These are phyloP conservation scores for Chromobotia macracanthus DNA, from an alignment of 2,797 vertebrate species.

Conservation along the genomic window DNA sequence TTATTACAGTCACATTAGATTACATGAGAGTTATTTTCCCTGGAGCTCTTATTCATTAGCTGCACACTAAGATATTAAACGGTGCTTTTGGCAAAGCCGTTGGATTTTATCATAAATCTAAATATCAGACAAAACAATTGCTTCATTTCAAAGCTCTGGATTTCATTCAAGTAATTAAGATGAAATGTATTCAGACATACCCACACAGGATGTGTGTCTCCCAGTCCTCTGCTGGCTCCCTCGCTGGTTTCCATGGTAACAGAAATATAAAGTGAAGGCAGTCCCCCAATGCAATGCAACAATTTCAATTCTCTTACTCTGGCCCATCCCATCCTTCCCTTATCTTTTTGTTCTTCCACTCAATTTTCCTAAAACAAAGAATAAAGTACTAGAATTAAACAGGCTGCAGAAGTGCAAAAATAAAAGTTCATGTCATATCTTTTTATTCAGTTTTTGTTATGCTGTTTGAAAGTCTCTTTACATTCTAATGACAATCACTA, in stretches of 20 bases:
- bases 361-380: conserved; percentile 6
- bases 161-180: conserved; percentile 49
- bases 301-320: conserved; percentile 30
- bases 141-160: conserved; percentile 36
- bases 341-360: neutral
- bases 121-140: conserved; percentile 16
- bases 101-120: conserved; percentile 26
- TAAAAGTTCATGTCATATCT: neutral
- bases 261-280: conserved; percentile 59
- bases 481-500: too few relatives aligned
- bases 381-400: neutral
- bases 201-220: conserved; percentile 40
- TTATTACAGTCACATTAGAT: conserved; percentile 9
- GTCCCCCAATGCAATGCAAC: conserved; percentile 47
- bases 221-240: conserved; percentile 50
- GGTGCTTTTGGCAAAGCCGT: neutral
- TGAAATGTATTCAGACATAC: conserved; percentile 35
- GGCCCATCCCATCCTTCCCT: neutral
- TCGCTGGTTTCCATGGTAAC: conserved; percentile 68
- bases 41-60: conserved; percentile 28
- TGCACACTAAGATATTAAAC: conserved; percentile 21
- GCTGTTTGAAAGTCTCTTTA: too few relatives aligned
- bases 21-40: conserved; percentile 15
- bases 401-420: neutral
- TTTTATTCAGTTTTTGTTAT: neutral